Evolutionary conservation across 2,113 vertebrate species (phyloP), one percentile per base, ranked within the genome.

Genomic region (Smithornis capensis): DNA sequence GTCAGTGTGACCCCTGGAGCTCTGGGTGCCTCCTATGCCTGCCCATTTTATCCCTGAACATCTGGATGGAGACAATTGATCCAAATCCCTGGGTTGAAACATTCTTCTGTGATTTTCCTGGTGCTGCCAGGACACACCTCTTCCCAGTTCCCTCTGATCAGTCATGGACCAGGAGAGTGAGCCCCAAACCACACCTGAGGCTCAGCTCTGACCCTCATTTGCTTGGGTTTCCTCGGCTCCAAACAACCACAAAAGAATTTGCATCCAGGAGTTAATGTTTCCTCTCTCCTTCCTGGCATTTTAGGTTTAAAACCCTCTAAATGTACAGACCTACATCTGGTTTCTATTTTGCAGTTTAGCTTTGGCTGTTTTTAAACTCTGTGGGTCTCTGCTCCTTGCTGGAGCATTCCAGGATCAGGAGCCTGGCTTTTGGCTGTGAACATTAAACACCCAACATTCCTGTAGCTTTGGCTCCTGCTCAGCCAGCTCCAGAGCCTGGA

Each of bases 1-100:
- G 42, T 24, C 73, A 35, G 10, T 12, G 55, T 38, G 79, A 89
- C 10, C 38, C 24, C 52, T 19, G 14, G 22, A 4, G 2, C 49
- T 65, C 40, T 6, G 4, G 24, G 4, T 52, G 25, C 38, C 55
- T 31, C 28, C 31, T 28, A 9, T 70, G 38, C 59, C 28, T 70
- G 31, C 50, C 24, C 8, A 0, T 45, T 62, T 55, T 62, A 14
- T 37, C 11, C 21, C 37, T 25, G 12, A 25, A 70, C 35, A 33
- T 70, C 47, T 86, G 42, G 15, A 10, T 44, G 56, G 45, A 45
- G 37, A 63, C 59, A 86, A 62, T 37, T 31, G 25, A 3, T 49
- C 57, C 15, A 29, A 56, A 69, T 57, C 37, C 53, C 2, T 0
- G 0, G 11, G 7, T 2, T 56, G 49, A 31, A 69, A 9, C 2